These are phyloP conservation scores for Tichodroma muraria DNA, from an alignment of 2,113 vertebrate species.

Conservation along the genomic window DNA sequence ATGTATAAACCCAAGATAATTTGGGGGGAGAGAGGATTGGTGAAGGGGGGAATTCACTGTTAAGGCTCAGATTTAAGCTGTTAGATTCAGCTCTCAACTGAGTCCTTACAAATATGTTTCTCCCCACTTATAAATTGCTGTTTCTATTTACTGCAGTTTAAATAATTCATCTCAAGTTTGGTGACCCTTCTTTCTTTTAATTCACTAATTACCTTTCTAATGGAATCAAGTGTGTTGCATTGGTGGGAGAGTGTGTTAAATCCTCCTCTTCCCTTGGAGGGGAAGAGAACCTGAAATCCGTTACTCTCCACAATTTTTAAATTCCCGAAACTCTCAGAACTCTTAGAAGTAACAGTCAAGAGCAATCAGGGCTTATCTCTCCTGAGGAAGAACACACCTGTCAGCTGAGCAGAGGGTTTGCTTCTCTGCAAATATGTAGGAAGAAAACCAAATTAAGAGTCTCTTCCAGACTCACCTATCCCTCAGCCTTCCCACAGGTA, in stretches of 20 bases:
- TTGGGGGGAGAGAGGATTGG: background rate
- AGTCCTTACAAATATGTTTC: background rate
- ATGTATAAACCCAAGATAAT: slow-evolving; percentile 34
- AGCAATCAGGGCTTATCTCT: background rate
- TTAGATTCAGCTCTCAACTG: background rate
- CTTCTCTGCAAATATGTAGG: background rate
- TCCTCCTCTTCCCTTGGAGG: background rate
- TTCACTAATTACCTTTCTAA: background rate
- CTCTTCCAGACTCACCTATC: background rate
- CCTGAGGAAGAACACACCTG: background rate
- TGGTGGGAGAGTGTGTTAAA: background rate
- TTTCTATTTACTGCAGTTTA: background rate
- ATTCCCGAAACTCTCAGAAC: background rate
- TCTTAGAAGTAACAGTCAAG: background rate
- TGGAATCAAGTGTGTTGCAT: background rate
- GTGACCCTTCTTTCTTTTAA: background rate
- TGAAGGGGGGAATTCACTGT: background rate
- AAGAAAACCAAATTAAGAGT: background rate
- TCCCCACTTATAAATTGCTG: background rate
- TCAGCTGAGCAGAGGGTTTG: background rate
- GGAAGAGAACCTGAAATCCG: background rate
- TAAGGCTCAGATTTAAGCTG: slow-evolving; percentile 8
- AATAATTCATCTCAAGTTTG: background rate
- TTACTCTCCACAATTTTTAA: background rate
- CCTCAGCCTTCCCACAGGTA: background rate